phyloP scores from a whole-genome alignment of 2,797 vertebrate genomes.

The Esox lucius region DNA sequence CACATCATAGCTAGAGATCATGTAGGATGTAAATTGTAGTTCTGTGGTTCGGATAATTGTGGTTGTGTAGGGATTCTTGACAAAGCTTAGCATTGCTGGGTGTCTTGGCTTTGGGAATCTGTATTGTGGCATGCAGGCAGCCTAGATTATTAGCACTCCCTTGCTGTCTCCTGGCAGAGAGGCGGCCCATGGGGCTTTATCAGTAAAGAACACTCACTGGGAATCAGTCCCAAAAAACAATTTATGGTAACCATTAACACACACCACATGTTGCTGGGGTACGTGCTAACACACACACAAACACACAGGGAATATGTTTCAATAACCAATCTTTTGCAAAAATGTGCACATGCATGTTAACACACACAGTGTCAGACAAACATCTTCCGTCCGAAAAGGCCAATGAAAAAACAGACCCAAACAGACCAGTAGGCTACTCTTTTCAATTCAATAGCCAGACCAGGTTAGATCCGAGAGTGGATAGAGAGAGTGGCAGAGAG shows the following conservation, averaged over 20 bases:
- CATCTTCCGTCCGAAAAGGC: background rate
- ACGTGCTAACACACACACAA: background rate
- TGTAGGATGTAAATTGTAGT: constrained; percentile 17
- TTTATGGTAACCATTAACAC: constrained; percentile 39
- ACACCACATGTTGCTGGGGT: background rate
- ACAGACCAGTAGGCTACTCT: no score
- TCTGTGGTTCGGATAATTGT: constrained; percentile 43
- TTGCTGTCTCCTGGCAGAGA: constrained; percentile 41
- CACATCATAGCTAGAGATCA: background rate
- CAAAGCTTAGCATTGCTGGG: constrained; percentile 39
- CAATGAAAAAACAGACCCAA: no score
- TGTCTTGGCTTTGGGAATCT: constrained; percentile 43
- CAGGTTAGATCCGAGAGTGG: no score
- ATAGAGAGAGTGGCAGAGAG: no score
- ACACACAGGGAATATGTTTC: background rate
- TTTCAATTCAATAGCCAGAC: no score
- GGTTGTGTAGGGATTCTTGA: constrained; percentile 31
- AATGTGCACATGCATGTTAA: background rate
- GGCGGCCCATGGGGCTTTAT: constrained; percentile 54
- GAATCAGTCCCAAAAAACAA: constrained; percentile 39
- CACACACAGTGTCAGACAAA: background rate
- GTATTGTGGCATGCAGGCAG: constrained; percentile 35
- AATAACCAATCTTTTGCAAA: background rate
- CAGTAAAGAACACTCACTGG: constrained; percentile 51
- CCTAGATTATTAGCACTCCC: constrained; percentile 33